Percentiles rank a stretch among this genome's conserved stretches.
Conservation (phyloP, 2,888 invertebrate genomes). For the Rhaphigaster nebulosa region DNA sequence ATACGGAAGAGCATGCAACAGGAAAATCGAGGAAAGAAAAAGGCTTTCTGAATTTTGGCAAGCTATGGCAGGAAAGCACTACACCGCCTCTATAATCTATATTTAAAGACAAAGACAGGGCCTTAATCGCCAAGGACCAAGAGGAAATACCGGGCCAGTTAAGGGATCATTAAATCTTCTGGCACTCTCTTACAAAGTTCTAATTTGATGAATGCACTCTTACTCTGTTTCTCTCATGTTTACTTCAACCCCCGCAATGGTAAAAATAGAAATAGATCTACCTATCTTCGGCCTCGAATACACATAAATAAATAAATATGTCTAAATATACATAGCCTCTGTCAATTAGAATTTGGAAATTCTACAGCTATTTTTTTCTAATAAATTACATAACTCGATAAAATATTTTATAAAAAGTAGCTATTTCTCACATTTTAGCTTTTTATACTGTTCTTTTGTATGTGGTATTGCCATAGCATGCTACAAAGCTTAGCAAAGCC, state of each 20-base stretch:
- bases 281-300: neutral
- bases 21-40: no score
- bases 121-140: neutral
- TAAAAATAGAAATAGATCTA: neutral
- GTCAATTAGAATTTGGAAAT: no score
- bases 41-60: neutral
- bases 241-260: neutral
- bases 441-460: no score
- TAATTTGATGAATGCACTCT: conserved; percentile 35
- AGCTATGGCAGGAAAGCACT: neutral
- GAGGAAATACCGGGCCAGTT: neutral
- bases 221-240: neutral
- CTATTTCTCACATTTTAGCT: no score
- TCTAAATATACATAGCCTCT: neutral
- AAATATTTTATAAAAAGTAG: no score
- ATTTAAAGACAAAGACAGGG: neutral
- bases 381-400: no score
- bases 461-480: no score
- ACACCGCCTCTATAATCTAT: neutral
- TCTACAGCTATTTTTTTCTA: no score
- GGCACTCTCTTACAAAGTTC: neutral
- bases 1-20: neutral
- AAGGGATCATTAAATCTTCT: conserved; percentile 1
- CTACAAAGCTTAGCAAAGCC: no score
- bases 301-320: neutral